A percentile compares a stretch with the other conserved stretches of the same genome.
Evolutionary conservation across 1,140 invertebrate species (phyloP).

Genomic region (Trichogramma pretiosum): DNA sequence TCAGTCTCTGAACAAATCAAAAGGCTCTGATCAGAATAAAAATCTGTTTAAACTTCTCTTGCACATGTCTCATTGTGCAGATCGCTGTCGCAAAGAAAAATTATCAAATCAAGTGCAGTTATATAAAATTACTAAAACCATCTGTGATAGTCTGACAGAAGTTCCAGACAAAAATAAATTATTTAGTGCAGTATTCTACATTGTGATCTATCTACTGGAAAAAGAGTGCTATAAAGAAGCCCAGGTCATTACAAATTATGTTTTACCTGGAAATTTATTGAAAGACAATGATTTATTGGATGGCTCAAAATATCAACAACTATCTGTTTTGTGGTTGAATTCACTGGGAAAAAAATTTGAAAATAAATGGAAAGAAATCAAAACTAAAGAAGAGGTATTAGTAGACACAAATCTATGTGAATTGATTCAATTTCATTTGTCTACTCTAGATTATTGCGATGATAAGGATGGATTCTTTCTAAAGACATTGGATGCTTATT

Average conservation of each 20-base stretch:
- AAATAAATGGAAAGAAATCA: not conserved
- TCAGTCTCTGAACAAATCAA: no score
- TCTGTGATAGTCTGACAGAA: slow-evolving; percentile 22
- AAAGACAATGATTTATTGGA: slow-evolving; percentile 8
- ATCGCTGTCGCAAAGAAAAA: slow-evolving; percentile 21
- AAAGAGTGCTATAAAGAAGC: slow-evolving; percentile 26
- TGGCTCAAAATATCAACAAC: slow-evolving; percentile 7
- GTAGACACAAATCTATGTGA: not conserved
- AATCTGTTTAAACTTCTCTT: slow-evolving; percentile 26
- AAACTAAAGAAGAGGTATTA: not conserved
- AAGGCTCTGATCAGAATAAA: no score
- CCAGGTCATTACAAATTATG: slow-evolving; percentile 19
- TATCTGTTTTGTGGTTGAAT: slow-evolving; percentile 9
- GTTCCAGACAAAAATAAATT: slow-evolving; percentile 24
- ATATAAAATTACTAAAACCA: slow-evolving; percentile 12
- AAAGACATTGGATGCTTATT: not conserved
- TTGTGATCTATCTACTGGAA: slow-evolving; percentile 22
- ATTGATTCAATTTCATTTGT: slow-evolving; percentile 9
- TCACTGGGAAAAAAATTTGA: slow-evolving; percentile 13
- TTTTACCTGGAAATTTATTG: slow-evolving; percentile 16
- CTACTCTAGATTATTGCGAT: slow-evolving; percentile 8
- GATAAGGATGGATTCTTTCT: slow-evolving; percentile 2
- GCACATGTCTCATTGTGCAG: slow-evolving; percentile 21
- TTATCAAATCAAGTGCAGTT: slow-evolving; percentile 17
- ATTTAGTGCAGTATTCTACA: slow-evolving; percentile 26